Base-by-base conservation (phyloP, 2,797 vertebrate species). In the Pipistrellus pipistrellus region DNA sequence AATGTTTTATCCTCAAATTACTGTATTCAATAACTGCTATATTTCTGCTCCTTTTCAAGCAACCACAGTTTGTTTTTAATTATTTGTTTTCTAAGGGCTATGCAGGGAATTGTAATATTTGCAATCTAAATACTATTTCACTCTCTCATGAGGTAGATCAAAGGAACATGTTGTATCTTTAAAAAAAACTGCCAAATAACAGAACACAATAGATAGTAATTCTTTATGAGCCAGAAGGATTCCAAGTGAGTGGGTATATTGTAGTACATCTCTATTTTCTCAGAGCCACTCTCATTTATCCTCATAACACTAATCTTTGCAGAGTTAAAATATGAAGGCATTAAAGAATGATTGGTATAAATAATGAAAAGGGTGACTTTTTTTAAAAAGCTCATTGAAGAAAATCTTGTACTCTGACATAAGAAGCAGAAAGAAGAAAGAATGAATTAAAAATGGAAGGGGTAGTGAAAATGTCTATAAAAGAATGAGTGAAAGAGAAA, bases 21-120 rank as follows among this genome's bases (percentile, higher is more conserved):
- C 48, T 90, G 0, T 57, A 82, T 75, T 66, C 30, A 86, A 71
- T 92, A 85, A 71, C 35, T 81, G 20, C 27, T 71, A 69, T 84
- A 84, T 73, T 90, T 93, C 48, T 93, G 25, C 35, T 62, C 86
- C 4, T 88, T 93, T 82, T 85, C 59, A 96, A 96, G 72, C 30
- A 93, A 18, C 2, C 8, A 76, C n/a, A 84, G 30, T 90, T 90
- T 85, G n/a, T n/a, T 90, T 84, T 92, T 81, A 90, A 85, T 76
- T 75, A 91, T 94, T 95, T 78, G 21, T 78, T 78, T 93, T 30
- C 15, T 93, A 91, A 94, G 18, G 20, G 13, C 21, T 84, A 27
- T 81, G 6, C n/a, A 81, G 41, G 51, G 53, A 95, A 12, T 85
- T 96, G 38, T 32, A 73, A 32, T 72, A 32, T 12, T 44, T 81